These are phyloP conservation scores for Myotis planiceps DNA, from an alignment of 2,797 vertebrate genomes.

Conservation along the genomic window DNA sequence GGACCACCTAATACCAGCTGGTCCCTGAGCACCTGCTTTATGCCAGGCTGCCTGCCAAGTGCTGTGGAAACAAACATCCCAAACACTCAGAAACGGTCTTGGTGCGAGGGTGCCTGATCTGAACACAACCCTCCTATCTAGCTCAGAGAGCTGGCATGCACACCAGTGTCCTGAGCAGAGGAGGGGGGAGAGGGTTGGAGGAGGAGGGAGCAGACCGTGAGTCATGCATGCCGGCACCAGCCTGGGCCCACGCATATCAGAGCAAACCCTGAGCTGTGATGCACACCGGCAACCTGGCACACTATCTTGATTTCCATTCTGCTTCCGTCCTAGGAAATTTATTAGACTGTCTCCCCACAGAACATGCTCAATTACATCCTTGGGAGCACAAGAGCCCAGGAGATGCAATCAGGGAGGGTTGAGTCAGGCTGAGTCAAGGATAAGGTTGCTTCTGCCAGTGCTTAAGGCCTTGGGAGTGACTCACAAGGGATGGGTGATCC, in stretches of 20 bases:
- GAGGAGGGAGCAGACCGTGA: background rate
- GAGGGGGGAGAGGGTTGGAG: background rate
- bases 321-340: constrained; percentile 50
- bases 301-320: constrained; percentile 38
- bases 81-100: background rate
- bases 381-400: background rate
- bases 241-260: background rate
- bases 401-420: background rate
- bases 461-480: background rate
- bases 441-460: background rate
- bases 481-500: background rate
- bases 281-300: background rate
- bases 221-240: background rate
- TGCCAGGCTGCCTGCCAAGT: background rate
- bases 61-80: background rate
- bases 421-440: constrained; percentile 34
- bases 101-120: background rate
- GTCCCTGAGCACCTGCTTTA: background rate
- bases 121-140: background rate
- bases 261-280: background rate
- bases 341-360: constrained; percentile 46
- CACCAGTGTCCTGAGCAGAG: background rate
- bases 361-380: constrained; percentile 16
- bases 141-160: background rate
- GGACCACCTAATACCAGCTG: background rate